These are phyloP conservation scores for Rosalia funebris DNA, from an alignment of 2,888 invertebrate species.

Conservation along the genomic window DNA sequence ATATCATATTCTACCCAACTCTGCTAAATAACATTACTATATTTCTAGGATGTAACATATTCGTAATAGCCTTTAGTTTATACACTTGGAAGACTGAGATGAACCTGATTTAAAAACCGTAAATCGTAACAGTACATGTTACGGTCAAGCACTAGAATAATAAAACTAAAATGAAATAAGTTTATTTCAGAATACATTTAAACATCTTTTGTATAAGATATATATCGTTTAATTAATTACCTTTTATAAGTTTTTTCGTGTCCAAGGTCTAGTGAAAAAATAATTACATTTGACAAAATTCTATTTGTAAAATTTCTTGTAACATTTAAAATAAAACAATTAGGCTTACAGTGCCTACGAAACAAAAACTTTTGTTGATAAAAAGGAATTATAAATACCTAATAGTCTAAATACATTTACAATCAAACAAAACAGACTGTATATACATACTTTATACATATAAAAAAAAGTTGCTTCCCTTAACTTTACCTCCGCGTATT, in stretches of 20 bases:
- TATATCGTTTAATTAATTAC: background rate
- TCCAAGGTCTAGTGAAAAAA: background rate
- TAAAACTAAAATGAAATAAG: background rate
- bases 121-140: too few species aligned
- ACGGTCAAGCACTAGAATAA: too few species aligned
- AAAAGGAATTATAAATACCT: constrained; percentile 21
- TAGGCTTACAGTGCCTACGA: constrained; percentile 2
- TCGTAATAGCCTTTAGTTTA: too few species aligned
- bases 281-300: background rate
- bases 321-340: constrained; percentile 16
- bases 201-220: background rate
- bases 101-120: too few species aligned
- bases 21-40: too few species aligned
- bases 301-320: background rate
- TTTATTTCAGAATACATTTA: background rate
- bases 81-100: too few species aligned
- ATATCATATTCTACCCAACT: too few species aligned
- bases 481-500: constrained; percentile 24
- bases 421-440: constrained; percentile 3
- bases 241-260: background rate
- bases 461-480: constrained; percentile 25
- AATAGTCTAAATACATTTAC: constrained; percentile 9
- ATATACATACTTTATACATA: constrained; percentile 20
- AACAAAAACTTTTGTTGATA: constrained; percentile 3
- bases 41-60: too few species aligned